Evolutionary conservation across 1,140 invertebrate species (phyloP), one percentile per base, ranked within the genome.

Genomic region (Araneus ventricosus): DNA sequence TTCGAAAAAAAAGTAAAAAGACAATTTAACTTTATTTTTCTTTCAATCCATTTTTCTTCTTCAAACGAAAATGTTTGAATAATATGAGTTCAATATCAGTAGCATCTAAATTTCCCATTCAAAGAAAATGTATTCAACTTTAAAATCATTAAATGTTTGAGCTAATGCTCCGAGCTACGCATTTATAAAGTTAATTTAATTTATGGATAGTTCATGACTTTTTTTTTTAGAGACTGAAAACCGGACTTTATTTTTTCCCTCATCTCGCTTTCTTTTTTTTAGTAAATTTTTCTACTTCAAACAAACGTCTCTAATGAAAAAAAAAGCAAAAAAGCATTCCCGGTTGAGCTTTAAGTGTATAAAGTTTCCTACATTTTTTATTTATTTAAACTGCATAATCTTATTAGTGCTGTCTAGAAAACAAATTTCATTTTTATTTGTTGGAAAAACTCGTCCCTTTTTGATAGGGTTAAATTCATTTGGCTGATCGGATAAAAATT

Each of bases 401-500:
- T 67, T 75, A 75, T 88, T 88, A 88, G 57, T 41, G 27, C 34
- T 75, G 34, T 22, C 63, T 67, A 6, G 87, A 88, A 88, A 88
- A 88, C 61, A 88, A 88, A n/a, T 22, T 88, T 88, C 41, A 39
- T 88, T 70, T 88, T 70, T 70, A 37, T 70, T 70, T 45, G 67
- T 27, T 30, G 22, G 39, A 70, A 57, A 84, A 27, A 39, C 17
- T 84, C 20, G 87, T 52, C 45, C 67, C 45, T 52, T 75, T 88
- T 70, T 88, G 61, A 88, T 88, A 59, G 39, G 63, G 87, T 70
- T 88, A 88, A 88, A 70, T 88, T 67, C 63, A 70, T 75, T 88
- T 88, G 39, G 27, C 45, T 88, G 87, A 88, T 88, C 87, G 63
- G 87, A 84, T 84, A 84, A 75, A 88, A 88, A 88, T 88, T 88